A percentile compares a stretch with the other conserved stretches of the same genome.
phyloP scores from a whole-genome alignment of 2,113 vertebrate genomes.

The Pteropus alecto region DNA sequence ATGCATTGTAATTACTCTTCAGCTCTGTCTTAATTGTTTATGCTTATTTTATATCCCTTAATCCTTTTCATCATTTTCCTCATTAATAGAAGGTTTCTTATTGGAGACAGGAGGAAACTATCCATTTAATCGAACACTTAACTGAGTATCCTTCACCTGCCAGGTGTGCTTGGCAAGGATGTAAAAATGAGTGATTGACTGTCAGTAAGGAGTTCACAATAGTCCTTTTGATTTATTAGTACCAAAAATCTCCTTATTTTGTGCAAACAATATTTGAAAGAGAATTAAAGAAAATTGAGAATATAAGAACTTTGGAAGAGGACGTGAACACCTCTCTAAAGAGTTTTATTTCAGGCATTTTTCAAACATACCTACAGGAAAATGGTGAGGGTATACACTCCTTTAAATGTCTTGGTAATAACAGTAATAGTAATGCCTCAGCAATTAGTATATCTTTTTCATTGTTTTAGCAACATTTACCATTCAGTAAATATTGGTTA shows the following conservation, averaged over 20 bases:
- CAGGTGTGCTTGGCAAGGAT: background rate
- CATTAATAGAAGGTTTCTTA: background rate
- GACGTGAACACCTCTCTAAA: background rate
- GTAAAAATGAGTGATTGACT: background rate
- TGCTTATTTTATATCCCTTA: conserved; percentile 10
- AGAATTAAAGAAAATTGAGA: background rate
- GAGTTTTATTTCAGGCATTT: background rate
- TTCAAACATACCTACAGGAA: background rate
- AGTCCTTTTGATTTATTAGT: background rate
- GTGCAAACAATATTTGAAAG: conserved; percentile 29
- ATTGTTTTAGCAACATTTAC: background rate
- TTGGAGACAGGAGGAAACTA: background rate
- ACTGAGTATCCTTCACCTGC: background rate
- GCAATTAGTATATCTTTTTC: background rate
- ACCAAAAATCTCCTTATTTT: background rate
- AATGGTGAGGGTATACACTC: background rate
- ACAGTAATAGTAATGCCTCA: background rate
- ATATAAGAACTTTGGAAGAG: conserved; percentile 18
- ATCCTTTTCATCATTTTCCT: conserved; percentile 15
- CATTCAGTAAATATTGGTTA: conserved; percentile 51
- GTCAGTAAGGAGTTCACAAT: background rate
- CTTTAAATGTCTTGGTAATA: conserved; percentile 3
- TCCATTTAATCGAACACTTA: background rate
- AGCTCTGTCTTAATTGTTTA: background rate
- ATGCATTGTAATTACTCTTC: conserved; percentile 18